phyloP scores from a whole-genome alignment of 2,888 invertebrate species.

The Aleiodes leptofemur region DNA sequence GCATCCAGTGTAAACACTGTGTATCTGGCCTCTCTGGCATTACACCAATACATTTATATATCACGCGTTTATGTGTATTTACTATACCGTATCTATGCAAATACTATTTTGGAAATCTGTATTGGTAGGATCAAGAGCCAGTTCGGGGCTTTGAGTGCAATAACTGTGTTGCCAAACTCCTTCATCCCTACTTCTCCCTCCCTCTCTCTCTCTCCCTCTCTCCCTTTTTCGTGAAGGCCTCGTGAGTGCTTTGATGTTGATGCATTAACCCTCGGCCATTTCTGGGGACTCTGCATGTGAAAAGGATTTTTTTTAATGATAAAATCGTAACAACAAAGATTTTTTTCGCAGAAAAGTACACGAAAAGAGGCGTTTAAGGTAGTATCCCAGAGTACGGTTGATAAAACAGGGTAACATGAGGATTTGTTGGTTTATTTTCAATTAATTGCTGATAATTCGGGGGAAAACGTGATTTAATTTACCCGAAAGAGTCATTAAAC shows the following conservation, averaged over 20 bases:
- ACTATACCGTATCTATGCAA: neutral
- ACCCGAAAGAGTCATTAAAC: too few relatives aligned
- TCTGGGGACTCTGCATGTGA: conserved; percentile 14
- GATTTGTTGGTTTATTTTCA: too few relatives aligned
- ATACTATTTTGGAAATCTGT: conserved; percentile 22
- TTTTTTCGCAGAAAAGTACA: too few relatives aligned
- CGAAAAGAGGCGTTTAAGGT: too few relatives aligned
- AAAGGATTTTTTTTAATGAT: neutral
- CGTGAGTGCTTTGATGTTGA: conserved; percentile 69
- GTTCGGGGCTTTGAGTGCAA: conserved; percentile 65
- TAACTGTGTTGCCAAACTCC: conserved; percentile 62
- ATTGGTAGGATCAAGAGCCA: conserved; percentile 50
- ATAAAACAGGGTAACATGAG: too few relatives aligned
- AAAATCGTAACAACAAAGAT: too few relatives aligned
- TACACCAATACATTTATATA: conserved; percentile 33
- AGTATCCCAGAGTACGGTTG: too few relatives aligned
- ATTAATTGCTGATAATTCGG: too few relatives aligned
- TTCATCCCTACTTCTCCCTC: neutral
- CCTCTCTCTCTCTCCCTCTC: neutral
- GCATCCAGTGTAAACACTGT: neutral
- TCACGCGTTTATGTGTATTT: conserved; percentile 39
- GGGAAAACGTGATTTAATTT: too few relatives aligned
- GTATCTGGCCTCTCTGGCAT: conserved; percentile 4
- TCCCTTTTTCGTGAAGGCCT: neutral
- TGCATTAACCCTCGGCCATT: conserved; percentile 67